Percentiles rank a stretch among this genome's conserved stretches.
Evolutionary conservation across 2,113 vertebrate species (phyloP).

Genomic region (Sitta europaea): DNA sequence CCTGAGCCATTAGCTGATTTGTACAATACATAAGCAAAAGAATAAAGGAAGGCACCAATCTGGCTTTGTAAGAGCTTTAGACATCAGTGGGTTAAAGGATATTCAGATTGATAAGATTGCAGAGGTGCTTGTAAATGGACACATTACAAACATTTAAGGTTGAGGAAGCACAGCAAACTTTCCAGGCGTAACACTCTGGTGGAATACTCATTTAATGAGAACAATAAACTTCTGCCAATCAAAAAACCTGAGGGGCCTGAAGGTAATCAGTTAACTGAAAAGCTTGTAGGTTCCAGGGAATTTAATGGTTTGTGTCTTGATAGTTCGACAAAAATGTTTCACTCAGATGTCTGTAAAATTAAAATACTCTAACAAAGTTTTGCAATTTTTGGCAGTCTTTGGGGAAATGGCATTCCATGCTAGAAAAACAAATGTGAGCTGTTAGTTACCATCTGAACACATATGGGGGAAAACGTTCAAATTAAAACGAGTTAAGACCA

Average conservation of each 20-base stretch:
- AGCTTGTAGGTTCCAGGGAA: background rate
- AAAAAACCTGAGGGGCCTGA: constrained; percentile 15
- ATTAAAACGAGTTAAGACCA: constrained; percentile 15
- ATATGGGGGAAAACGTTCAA: background rate
- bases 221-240: constrained; percentile 20
- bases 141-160: background rate
- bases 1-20: background rate
- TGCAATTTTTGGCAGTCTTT: constrained; percentile 32
- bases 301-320: constrained; percentile 29
- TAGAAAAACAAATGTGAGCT: constrained; percentile 20
- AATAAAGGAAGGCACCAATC: background rate
- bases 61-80: background rate
- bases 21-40: background rate
- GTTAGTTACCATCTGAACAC: background rate
- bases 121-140: background rate
- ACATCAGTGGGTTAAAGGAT: background rate
- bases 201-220: constrained; percentile 14
- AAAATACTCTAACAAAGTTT: constrained; percentile 26
- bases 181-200: background rate
- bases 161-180: background rate
- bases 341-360: constrained; percentile 18
- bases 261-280: constrained; percentile 41
- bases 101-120: background rate
- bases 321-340: constrained; percentile 43
- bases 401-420: constrained; percentile 10